Conservation (phyloP, 2,888 invertebrate species). For the Pyrgus malvae region DNA sequence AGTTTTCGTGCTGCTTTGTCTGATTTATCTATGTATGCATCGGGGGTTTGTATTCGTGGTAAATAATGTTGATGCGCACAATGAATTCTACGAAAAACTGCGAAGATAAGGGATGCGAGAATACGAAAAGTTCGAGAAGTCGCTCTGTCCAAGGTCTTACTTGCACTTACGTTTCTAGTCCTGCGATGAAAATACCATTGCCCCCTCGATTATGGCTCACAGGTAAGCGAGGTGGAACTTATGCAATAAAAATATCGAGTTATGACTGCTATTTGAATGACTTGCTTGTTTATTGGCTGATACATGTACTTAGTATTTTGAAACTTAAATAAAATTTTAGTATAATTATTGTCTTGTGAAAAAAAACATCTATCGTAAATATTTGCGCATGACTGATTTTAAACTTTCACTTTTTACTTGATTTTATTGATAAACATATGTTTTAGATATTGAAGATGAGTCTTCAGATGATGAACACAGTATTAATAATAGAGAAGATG, state of each 20-base stretch:
- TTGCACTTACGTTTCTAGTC: constrained; percentile 55
- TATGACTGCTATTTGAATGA: too few relatives aligned
- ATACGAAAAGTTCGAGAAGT: constrained; percentile 57
- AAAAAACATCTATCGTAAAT: background rate
- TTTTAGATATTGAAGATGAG: constrained; percentile 68
- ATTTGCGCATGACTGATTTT: background rate
- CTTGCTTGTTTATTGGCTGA: too few relatives aligned
- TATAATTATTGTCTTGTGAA: background rate
- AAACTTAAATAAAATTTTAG: too few relatives aligned
- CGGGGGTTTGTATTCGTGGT: constrained; percentile 51
- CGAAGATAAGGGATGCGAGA: constrained; percentile 43
- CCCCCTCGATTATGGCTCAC: constrained; percentile 77
- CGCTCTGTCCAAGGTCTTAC: constrained; percentile 72
- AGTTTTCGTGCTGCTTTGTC: constrained; percentile 58
- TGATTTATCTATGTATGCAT: constrained; percentile 57
- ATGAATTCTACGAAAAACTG: constrained; percentile 56
- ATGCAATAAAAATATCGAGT: constrained; percentile 39
- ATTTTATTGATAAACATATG: background rate
- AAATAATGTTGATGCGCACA: constrained; percentile 47
- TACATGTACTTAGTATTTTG: too few relatives aligned
- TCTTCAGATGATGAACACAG: constrained; percentile 67
- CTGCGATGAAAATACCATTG: constrained; percentile 75
- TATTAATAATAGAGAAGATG: constrained; percentile 53
- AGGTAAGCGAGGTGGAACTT: constrained; percentile 55
- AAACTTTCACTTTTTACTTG: background rate